Evolutionary conservation across 2,113 vertebrate species (phyloP), one percentile per base, ranked within the genome.

Genomic region (Rana temporaria): DNA sequence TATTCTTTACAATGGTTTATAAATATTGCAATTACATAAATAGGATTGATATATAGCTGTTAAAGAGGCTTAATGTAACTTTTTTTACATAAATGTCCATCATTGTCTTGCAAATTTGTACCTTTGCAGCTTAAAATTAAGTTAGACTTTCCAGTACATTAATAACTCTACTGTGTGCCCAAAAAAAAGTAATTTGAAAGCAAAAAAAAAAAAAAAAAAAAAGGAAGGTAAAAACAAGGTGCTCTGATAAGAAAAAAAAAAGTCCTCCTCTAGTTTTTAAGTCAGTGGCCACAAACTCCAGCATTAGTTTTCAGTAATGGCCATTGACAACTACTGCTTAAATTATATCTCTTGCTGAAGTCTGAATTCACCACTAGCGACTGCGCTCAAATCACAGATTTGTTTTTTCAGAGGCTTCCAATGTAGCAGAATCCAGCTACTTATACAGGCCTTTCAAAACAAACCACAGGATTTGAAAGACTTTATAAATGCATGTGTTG

Each of bases 361-460:
- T 59, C 57, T 17, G 24, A 68, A 6, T 53, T 56, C 55, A 15
- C 14, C 69, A 73, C 57, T 19, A 64, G 26, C 11, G 57, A 20
- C 17, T 11, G 19, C 19, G n/a, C 18, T 34, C 32, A 32, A 56
- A 85, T 84, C 88, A 72, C 76, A 86, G 87, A 87, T 87, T 85
- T 85, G 11, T 55, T 66, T 86, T 85, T 16, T 60, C 18, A 22
- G 16, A 71, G 15, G 69, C 55, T 71, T 30, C 20, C 20, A 55
- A 71, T 12, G 48, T 55, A 55, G 69, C 69, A 19, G 52, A 71
- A 71, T 6, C 22, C 48, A 71, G 52, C 53, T n/a, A 48, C 42
- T 57, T 42, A 15, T 17, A 24, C 67, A 52, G 16, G 22, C 15
- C 18, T 14, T 20, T 38, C n/a, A n/a, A 69, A 69, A 69, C 34